These are phyloP conservation scores for Parotocinclus haroldoi DNA, from an alignment of 2,797 vertebrate genomes.

Conservation along the genomic window DNA sequence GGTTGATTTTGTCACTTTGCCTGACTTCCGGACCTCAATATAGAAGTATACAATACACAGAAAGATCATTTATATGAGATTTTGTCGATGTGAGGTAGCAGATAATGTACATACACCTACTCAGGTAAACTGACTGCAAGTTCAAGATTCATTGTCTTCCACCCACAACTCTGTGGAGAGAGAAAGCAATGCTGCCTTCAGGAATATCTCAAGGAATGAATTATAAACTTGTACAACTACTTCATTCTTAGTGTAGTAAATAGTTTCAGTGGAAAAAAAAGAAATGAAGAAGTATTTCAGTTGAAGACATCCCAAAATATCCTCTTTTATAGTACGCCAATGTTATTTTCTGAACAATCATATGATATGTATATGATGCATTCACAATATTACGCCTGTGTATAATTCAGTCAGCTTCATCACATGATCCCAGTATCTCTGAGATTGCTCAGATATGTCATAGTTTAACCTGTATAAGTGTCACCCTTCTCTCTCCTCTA, in stretches of 20 bases:
- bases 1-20: slow-evolving; percentile 53
- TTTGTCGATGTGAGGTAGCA: too few species aligned
- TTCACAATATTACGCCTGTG: slow-evolving; percentile 25
- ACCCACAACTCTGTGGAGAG: slow-evolving; percentile 47
- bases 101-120: too few species aligned
- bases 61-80: too few species aligned
- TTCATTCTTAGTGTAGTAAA: slow-evolving; percentile 3
- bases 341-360: slow-evolving; percentile 22
- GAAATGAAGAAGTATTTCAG: not conserved
- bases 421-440: slow-evolving; percentile 50
- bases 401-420: slow-evolving; percentile 38
- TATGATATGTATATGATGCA: slow-evolving; percentile 41
- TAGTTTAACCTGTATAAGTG: slow-evolving; percentile 30
- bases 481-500: slow-evolving; percentile 20
- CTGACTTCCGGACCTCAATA: slow-evolving; percentile 65
- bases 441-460: slow-evolving; percentile 47
- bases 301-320: slow-evolving; percentile 29
- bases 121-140: too few species aligned
- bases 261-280: slow-evolving; percentile 11
- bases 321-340: slow-evolving; percentile 14
- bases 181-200: slow-evolving; percentile 64
- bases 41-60: slow-evolving; percentile 30
- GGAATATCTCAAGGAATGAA: slow-evolving; percentile 57
- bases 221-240: slow-evolving; percentile 47
- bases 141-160: too few species aligned